These are phyloP conservation scores for Netelia inedita DNA, from an alignment of 2,888 invertebrate species.

Conservation along the genomic window DNA sequence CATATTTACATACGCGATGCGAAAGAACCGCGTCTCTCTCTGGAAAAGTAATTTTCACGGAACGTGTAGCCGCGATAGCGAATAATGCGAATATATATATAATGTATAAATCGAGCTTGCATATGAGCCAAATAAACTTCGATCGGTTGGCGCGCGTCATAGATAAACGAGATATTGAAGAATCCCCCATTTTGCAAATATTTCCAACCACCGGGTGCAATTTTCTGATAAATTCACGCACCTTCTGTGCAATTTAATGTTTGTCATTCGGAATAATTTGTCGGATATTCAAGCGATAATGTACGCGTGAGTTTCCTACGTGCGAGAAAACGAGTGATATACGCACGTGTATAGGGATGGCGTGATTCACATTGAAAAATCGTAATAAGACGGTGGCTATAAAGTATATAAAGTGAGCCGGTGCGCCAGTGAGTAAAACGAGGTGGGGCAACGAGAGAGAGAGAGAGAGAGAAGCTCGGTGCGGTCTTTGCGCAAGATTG, in stretches of 20 bases:
- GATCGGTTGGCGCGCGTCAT: constrained; percentile 50
- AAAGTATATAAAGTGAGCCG: constrained; percentile 62
- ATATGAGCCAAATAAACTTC: constrained; percentile 41
- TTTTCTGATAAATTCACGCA: constrained; percentile 53
- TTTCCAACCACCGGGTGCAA: constrained; percentile 12
- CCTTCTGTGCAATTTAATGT: constrained; percentile 48
- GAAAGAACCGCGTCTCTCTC: constrained; percentile 17
- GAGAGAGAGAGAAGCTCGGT: constrained; percentile 52
- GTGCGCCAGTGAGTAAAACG: constrained; percentile 42
- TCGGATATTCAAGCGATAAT: constrained; percentile 52
- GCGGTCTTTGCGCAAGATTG: constrained; percentile 26
- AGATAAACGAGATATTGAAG: constrained; percentile 60
- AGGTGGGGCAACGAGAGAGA: constrained; percentile 35
- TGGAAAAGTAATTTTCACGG: constrained; percentile 64
- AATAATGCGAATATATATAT: constrained; percentile 23
- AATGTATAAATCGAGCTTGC: not conserved
- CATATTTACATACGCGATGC: constrained; percentile 6
- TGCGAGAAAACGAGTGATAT: constrained; percentile 14
- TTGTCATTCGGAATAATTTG: constrained; percentile 67
- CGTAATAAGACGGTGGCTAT: constrained; percentile 54
- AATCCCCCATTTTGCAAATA: constrained; percentile 10
- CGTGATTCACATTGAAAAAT: constrained; percentile 61
- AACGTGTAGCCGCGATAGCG: constrained; percentile 49
- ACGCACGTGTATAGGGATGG: constrained; percentile 20
- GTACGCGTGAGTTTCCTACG: constrained; percentile 25